Evolutionary conservation across 92 coral and sea anemone genomes (phyloP).

Genomic region (Desmophyllum pertusum): DNA sequence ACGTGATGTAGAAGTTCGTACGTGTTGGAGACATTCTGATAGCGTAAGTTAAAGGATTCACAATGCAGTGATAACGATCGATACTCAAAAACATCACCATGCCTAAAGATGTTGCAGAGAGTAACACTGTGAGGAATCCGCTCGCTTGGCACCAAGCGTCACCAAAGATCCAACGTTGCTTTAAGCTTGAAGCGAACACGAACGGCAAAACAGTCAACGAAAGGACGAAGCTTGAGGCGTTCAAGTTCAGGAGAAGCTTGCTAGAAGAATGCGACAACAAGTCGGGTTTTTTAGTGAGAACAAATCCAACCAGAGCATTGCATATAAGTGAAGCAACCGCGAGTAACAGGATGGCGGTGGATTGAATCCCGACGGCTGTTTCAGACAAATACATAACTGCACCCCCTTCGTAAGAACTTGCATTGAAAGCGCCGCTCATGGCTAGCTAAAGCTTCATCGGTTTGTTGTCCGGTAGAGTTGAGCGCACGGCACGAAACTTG

Average conservation of each 20-base stretch:
- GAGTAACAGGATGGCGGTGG: constrained; percentile 68
- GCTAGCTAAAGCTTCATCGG: background rate
- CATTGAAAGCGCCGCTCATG: constrained; percentile 18
- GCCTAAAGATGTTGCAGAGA: constrained; percentile 73
- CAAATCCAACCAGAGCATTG: constrained; percentile 82
- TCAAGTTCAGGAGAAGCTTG: constrained; percentile 87
- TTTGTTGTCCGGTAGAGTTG: background rate
- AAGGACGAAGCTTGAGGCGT: constrained; percentile 71
- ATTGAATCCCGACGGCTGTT: constrained; percentile 53
- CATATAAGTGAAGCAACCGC: constrained; percentile 76
- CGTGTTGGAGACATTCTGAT: constrained; percentile 79
- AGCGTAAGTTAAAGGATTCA: constrained; percentile 86
- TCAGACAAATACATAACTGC: background rate
- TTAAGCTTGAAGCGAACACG: constrained; percentile 71
- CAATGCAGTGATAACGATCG: constrained; percentile 94
- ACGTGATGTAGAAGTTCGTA: constrained; percentile 63
- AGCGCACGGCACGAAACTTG: constrained; percentile 29
- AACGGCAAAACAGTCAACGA: constrained; percentile 83
- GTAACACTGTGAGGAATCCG: constrained; percentile 79
- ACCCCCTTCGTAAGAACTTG: background rate
- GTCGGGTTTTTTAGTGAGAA: constrained; percentile 72
- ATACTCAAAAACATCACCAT: constrained; percentile 88
- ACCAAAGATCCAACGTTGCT: constrained; percentile 83
- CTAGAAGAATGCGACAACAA: constrained; percentile 76
- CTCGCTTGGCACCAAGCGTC: constrained; percentile 79